Evolutionary conservation across 2,888 invertebrate genomes (phyloP), one percentile per base, ranked within the genome.

Genomic region (Diachrysia chrysitis): DNA sequence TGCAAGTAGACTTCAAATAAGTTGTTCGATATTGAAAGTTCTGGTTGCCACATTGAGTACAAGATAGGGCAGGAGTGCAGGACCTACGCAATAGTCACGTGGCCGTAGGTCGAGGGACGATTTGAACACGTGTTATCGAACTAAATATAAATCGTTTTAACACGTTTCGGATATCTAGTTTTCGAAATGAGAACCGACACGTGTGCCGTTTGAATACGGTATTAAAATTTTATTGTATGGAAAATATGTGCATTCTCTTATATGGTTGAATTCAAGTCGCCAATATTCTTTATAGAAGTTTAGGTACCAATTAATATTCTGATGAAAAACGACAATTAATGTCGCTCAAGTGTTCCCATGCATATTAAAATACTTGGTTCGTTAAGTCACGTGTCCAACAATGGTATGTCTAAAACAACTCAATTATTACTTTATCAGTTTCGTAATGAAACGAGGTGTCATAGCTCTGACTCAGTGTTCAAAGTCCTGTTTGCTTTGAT

Each of bases 401-500:
- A 14, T 63, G 68, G 58, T 62, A 29, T n/a, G 17, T 55, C 23
- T 66, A 62, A 68, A 71, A 60, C 54, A 25, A 25, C 58, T 65
- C 46, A 23, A 65, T 66, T 76, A 71, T 59, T 64, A 55, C 29
- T 75, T 73, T 86, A 85, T 86, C 81, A 81, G 61, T 85, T 82
- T 84, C 73, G 74, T 85, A 83, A 82, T 64, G 59, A 19, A 56
- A 25, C 19, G 62, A 69, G 68, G 71, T 74, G 71, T 76, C 71
- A 75, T 66, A 73, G 55, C 42, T 35, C 74, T 88, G 86, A 88
- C 58, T 88, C 87, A 88, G 48, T 69, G 83, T 70, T 70, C 84
- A 81, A 84, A 86, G 87, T 85, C 71, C 79, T 81, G 71, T 72
- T 73, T 76, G 77, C 65, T 71, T 48, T 76, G 86, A 85, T 87